Conservation (phyloP, 2,797 vertebrate species). For the Rhynchonycteris naso region DNA sequence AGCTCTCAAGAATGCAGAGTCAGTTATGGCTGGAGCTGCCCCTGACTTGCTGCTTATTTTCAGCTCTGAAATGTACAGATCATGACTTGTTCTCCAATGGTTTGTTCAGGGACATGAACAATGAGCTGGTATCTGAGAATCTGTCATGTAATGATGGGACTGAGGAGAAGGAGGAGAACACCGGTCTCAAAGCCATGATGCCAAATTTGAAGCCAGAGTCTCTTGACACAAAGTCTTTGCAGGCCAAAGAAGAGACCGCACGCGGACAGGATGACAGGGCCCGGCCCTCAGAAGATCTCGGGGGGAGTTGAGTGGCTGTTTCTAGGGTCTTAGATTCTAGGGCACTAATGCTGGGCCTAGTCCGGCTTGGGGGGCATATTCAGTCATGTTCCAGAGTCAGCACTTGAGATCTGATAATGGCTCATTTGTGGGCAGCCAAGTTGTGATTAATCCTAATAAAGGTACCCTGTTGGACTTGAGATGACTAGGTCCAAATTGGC, state of each 20-base stretch:
- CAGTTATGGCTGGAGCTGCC: accelerated
- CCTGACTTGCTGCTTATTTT: neutral
- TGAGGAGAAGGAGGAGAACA: neutral
- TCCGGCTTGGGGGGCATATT: neutral
- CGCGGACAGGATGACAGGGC: neutral
- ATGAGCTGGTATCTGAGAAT: accelerated
- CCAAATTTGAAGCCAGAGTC: accelerated
- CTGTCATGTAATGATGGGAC: accelerated
- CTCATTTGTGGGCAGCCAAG: neutral
- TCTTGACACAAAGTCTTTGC: accelerated
- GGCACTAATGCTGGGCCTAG: neutral
- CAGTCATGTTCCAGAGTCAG: neutral
- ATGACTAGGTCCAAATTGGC: neutral
- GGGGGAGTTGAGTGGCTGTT: neutral
- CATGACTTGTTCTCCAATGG: too few relatives aligned
- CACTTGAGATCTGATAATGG: neutral
- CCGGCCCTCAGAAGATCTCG: neutral
- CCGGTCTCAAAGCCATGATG: neutral
- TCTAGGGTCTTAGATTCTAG: neutral
- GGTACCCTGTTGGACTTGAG: constrained; percentile 5
- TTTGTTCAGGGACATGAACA: accelerated
- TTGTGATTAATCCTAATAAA: constrained; percentile 59
- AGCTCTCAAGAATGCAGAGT: neutral
- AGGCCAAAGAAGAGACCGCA: accelerated
- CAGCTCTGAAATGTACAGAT: neutral